Base-by-base conservation (phyloP, 2,113 vertebrate species). In the Serinus canaria region DNA sequence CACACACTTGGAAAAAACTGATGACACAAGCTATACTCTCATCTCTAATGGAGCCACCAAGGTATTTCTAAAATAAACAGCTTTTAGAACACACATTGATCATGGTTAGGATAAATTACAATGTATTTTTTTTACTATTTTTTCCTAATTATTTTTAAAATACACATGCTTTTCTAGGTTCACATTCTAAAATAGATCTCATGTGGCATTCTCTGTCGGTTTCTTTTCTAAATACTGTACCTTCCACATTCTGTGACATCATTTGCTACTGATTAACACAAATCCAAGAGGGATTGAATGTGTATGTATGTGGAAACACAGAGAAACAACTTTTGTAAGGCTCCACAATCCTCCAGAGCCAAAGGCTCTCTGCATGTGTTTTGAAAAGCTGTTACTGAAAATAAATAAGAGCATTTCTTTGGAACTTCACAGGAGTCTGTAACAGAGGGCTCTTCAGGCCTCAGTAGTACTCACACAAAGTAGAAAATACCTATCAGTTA, bases 1-100 rank as follows among this genome's bases (percentile, higher is more conserved):
- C 47, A 85, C 33, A 89, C 24, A 46, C 44, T 47, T 67, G 59
- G 74, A 94, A 91, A 91, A 91, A 90, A 83, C 18, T 72, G 79
- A 92, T 83, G 49, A 93, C 76, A 82, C 49, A 91, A 93, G 85
- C 72, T 69, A 56, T 68, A 83, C 70, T 72, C 70, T 86, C 83
- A 79, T 82, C 60, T 67, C 74, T 82, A 92, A 89, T 60, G 59
- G 66, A 93, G 69, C 59, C 77, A 94, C 68, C 47, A 25, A 79
- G 89, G 69, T 60, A 87, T 87, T 94, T 93, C 90, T 97, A 95
- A 90, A 97, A 93, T 68, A 95, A 97, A 96, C 79, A 90, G 43
- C 55, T 80, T 93, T 90, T 58, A 81, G 75, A 87, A 81, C 23
- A 84, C 75, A 78, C 46, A 66, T 5, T 62, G 64, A 74, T 90